Percentiles rank a stretch among this genome's conserved stretches.
phyloP scores from a whole-genome alignment of 2,797 vertebrate genomes.

The Artibeus lituratus region DNA sequence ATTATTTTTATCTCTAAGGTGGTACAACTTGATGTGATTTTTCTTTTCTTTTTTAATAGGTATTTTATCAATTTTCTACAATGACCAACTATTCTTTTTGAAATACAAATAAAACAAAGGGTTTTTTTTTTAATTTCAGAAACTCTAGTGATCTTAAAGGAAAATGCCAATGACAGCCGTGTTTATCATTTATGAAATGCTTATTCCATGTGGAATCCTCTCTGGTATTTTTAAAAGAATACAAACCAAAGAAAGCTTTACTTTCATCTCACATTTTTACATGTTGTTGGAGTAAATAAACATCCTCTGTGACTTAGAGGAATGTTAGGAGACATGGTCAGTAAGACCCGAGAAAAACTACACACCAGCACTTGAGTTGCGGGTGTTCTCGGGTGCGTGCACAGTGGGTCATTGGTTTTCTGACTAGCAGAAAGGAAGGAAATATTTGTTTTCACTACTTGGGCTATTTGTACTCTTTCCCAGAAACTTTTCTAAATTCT shows the following conservation, averaged over 20 bases:
- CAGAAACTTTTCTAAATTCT: background rate
- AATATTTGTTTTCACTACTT: background rate
- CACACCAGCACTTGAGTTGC: background rate
- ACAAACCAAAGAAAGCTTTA: background rate
- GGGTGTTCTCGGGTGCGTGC: background rate
- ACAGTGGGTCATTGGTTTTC: background rate
- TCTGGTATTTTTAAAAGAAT: background rate
- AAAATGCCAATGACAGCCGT: background rate
- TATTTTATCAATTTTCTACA: background rate
- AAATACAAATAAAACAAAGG: background rate
- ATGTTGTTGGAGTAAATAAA: background rate
- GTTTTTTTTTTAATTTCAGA: slow-evolving; percentile 12
- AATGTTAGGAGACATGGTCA: background rate
- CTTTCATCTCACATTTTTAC: background rate
- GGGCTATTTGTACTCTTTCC: background rate
- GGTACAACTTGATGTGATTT: background rate
- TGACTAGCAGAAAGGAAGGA: background rate
- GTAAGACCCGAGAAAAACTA: background rate
- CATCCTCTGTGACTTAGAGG: background rate
- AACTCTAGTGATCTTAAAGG: background rate
- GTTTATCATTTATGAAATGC: background rate
- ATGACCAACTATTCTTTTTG: background rate
- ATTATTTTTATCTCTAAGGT: background rate
- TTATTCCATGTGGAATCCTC: background rate
- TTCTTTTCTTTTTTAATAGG: background rate